phyloP scores from a whole-genome alignment of 35 echinoderm and acorn worm genomes.

The Acanthaster planci region DNA sequence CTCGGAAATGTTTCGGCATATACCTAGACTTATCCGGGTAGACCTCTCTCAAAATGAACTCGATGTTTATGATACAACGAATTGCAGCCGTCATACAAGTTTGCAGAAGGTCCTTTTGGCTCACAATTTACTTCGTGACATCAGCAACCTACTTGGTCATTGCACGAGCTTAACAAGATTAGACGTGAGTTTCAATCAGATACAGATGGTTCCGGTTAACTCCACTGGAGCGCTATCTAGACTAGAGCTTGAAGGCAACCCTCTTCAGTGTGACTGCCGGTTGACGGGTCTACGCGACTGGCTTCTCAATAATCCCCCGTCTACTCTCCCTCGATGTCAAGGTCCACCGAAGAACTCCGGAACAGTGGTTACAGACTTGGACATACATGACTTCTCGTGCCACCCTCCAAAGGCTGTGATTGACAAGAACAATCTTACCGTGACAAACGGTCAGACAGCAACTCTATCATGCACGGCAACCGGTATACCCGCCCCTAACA shows the following conservation, averaged over 20 bases:
- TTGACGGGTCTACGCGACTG: constrained; percentile 1
- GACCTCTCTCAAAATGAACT: constrained; percentile 9
- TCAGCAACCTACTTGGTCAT: neutral
- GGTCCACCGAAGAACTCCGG: neutral
- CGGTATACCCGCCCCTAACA: neutral
- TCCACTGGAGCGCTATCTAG: neutral
- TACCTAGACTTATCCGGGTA: neutral
- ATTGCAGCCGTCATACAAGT: neutral
- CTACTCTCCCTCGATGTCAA: neutral
- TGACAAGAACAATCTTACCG: neutral
- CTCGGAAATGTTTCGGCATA: neutral
- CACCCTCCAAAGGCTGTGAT: neutral
- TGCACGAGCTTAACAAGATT: neutral
- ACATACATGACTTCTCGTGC: neutral
- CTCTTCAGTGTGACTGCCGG: constrained; percentile 14
- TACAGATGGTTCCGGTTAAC: neutral
- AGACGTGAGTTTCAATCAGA: neutral
- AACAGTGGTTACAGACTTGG: neutral
- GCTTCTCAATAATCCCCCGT: constrained; percentile 4
- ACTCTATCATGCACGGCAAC: neutral
- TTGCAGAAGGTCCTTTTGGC: neutral
- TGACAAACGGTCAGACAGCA: neutral
- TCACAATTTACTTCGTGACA: neutral
- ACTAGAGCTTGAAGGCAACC: constrained; percentile 17
- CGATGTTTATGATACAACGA: neutral